Conservation (phyloP, 1,140 invertebrate species). For the Diorhabda elongata region DNA sequence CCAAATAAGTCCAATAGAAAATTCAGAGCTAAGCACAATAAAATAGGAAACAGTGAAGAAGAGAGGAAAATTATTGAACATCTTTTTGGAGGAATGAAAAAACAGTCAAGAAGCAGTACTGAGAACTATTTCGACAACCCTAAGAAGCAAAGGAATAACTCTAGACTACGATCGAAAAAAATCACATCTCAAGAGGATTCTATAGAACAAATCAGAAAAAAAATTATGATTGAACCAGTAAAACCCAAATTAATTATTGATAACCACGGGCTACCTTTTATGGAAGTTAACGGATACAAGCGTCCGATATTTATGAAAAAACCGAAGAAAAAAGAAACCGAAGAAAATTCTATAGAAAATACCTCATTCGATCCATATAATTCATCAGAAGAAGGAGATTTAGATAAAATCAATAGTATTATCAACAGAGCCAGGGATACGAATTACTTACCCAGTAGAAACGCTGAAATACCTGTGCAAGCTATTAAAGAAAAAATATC, state of each 20-base stretch:
- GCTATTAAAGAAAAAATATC: slow-evolving; percentile 34
- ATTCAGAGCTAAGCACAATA: not conserved
- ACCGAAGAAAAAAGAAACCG: not conserved
- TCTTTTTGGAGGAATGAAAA: not conserved
- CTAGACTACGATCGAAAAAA: slow-evolving; percentile 5
- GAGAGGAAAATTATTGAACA: slow-evolving; percentile 3
- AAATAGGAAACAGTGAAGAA: not conserved
- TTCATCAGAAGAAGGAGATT: slow-evolving; percentile 23
- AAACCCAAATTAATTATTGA: slow-evolving; percentile 37
- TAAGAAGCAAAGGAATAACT: not conserved
- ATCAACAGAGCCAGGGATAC: slow-evolving; percentile 16
- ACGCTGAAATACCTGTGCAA: slow-evolving; percentile 28
- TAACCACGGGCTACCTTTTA: slow-evolving; percentile 37
- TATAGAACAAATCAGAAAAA: slow-evolving; percentile 25
- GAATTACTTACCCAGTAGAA: slow-evolving; percentile 8
- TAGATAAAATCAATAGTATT: slow-evolving; percentile 25
- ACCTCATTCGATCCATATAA: slow-evolving; percentile 4
- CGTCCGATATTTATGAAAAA: slow-evolving; percentile 27
- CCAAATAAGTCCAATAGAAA: slow-evolving; percentile 6
- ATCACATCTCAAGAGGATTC: not conserved
- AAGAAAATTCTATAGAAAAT: not conserved
- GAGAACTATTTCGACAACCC: not conserved
- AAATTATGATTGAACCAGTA: slow-evolving; percentile 29
- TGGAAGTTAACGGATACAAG: slow-evolving; percentile 36
- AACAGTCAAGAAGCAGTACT: not conserved